phyloP scores from a whole-genome alignment of 2,888 invertebrate species.

The Biston stratarius region DNA sequence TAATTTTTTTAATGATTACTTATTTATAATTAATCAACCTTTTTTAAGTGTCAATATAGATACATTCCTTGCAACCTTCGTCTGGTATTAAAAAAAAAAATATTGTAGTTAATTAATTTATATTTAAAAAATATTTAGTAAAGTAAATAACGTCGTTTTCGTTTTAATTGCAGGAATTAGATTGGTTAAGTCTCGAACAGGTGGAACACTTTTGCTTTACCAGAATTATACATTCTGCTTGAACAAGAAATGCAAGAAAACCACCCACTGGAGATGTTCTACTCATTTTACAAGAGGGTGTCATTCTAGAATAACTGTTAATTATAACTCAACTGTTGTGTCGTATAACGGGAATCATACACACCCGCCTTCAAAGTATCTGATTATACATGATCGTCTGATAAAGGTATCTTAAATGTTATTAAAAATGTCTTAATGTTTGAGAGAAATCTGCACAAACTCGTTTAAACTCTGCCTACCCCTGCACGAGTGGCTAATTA shows the following conservation, averaged over 20 bases:
- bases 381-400: background rate
- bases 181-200: background rate
- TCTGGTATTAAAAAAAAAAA: too few relatives aligned
- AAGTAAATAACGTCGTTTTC: background rate
- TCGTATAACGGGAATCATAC: background rate
- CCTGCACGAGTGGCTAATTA: too few relatives aligned
- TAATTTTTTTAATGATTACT: too few relatives aligned
- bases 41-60: too few relatives aligned
- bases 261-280: slow-evolving; percentile 9
- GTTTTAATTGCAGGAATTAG: background rate
- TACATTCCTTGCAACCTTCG: too few relatives aligned
- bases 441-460: background rate
- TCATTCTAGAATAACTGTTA: background rate
- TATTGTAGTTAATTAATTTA: too few relatives aligned
- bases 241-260: background rate
- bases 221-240: slow-evolving; percentile 7
- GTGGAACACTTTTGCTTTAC: background rate
- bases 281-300: slow-evolving; percentile 9
- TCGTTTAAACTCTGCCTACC: background rate
- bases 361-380: slow-evolving; percentile 1
- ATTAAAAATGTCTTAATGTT: background rate
- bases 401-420: background rate
- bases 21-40: too few relatives aligned
- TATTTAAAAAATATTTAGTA: background rate
- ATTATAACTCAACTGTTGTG: background rate